Base-by-base conservation (phyloP, 1,140 invertebrate genomes). In the Atta texana region DNA sequence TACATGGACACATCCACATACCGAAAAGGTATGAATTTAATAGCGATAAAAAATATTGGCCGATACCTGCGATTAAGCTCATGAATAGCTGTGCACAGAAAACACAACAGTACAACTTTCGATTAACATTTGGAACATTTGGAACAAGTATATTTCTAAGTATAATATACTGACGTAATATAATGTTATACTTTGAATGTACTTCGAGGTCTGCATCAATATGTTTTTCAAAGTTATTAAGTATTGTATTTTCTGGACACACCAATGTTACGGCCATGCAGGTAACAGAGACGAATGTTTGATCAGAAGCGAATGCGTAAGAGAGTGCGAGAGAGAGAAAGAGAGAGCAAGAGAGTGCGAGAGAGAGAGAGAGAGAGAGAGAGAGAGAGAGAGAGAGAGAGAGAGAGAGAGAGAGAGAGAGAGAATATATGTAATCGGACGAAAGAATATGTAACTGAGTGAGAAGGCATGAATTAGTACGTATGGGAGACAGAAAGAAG, bases 401-500 rank as follows among this genome's bases (percentile, higher is more conserved):
- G 88, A 90, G 76, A 87, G n/a, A 31, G 28, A 28, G 28, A 31
- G 31, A 31, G 8, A 8, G 39, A 44, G 2, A 44, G 39, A 92
- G 92, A 92, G 93, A 93, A 39, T 39, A 39, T 93, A 92, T 93
- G 93, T 92, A 64, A 66, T 31, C 57, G 72, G 8, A 44, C 8
- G 8, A 92, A 92, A 92, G 93, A 93, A 92, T 93, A 92, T 93
- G 93, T 92, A 64, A 66, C 18, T 51, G 77, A 72, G 31, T 80
- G 74, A 86, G 69, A 86, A 64, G 86, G 82, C 80, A 87, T 82
- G 80, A 66, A 74, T 64, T 78, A 85, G 80, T 87, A 89, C 39
- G 90, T 78, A 84, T 64, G 91, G 87, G 90, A 91, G 89, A 90
- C 90, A 92, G 92, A 93, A 89, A 92, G 93, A 93, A 95, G 93